Evolutionary conservation across 2,797 vertebrate species (phyloP), one percentile per base, ranked within the genome.

Genomic region (Hypotaenidia okinawae): DNA sequence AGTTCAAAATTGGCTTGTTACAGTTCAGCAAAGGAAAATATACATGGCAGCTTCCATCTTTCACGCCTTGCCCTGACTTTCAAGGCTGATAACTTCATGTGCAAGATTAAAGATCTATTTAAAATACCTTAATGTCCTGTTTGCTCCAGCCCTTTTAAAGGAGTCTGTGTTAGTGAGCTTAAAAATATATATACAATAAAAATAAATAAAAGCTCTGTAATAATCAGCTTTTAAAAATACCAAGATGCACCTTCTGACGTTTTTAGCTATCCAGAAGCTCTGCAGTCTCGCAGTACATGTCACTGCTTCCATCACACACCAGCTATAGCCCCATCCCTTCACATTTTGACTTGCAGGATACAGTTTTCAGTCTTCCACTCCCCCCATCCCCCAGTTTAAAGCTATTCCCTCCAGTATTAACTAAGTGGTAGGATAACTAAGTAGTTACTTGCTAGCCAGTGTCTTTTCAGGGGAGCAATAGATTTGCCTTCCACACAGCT

Each of bases 321-420:
- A 49, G 23, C 59, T 30, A 47, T 19, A 68, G 23, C 35, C 82
- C 27, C 52, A 77, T 92, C 67, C 84, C 61, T 61, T 52, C 91
- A 87, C 23, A 73, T 76, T 94, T 89, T 55, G 33, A 73, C 88
- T 95, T 90, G 87, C 58, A n/a, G 59, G 43, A 37, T 89, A 95
- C 91, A 78, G 85, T 94, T 97, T 96, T 96, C 85, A 93, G 62
- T 66, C 90, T 69, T 91, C 68, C 75, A 63, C 6, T 13, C 17
- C 11, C 41, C 3, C 19, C 4, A 19, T 19, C 43, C 16, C 19
- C 45, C 30, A 70, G 22, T 43, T 88, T 85, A 87, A 91, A 93
- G 82, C 73, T 52, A 27, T 73, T 85, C 54, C 55, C 19, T 45
- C 43, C 43, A 45, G 18, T 19, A 45, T 96, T 96, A 97, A 96